Conservation (phyloP, 2,797 vertebrate genomes). For the Lepilemur ruficaudatus region DNA sequence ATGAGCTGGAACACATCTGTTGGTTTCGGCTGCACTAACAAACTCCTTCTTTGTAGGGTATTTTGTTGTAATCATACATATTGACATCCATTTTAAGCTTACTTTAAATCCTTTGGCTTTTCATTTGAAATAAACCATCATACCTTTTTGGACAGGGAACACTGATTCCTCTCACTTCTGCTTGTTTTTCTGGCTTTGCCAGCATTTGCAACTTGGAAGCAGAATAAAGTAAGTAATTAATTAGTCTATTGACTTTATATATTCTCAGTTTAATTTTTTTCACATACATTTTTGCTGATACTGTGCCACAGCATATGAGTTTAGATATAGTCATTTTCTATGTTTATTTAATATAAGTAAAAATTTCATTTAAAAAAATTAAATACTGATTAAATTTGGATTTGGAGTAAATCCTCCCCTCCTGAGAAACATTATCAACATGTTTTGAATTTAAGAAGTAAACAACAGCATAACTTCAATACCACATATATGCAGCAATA, state of each 20-base stretch:
- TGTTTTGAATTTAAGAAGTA: background rate
- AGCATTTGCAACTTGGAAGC: background rate
- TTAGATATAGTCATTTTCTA: constrained; percentile 20
- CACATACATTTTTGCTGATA: constrained; percentile 26
- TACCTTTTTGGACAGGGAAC: background rate
- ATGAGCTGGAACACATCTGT: constrained; percentile 67
- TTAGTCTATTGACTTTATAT: constrained; percentile 41
- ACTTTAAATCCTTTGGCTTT: constrained; percentile 40
- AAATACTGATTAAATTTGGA: background rate
- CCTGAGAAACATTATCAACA: background rate
- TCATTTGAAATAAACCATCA: constrained; percentile 40
- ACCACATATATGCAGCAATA: background rate
- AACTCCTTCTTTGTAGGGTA: background rate
- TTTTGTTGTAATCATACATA: constrained; percentile 43
- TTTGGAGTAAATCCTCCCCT: background rate
- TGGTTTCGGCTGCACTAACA: constrained; percentile 29
- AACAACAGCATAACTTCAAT: background rate
- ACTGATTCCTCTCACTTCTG: background rate
- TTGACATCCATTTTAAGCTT: constrained; percentile 50
- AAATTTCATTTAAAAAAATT: background rate
- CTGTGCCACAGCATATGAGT: constrained; percentile 20
- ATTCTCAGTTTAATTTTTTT: constrained; percentile 54
- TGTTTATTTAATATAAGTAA: background rate
- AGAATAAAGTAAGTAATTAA: constrained; percentile 59
- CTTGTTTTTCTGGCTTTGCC: constrained; percentile 5